Evolutionary conservation across 1,140 invertebrate species (phyloP).

Genomic region (Trinorchestia longiramus): DNA sequence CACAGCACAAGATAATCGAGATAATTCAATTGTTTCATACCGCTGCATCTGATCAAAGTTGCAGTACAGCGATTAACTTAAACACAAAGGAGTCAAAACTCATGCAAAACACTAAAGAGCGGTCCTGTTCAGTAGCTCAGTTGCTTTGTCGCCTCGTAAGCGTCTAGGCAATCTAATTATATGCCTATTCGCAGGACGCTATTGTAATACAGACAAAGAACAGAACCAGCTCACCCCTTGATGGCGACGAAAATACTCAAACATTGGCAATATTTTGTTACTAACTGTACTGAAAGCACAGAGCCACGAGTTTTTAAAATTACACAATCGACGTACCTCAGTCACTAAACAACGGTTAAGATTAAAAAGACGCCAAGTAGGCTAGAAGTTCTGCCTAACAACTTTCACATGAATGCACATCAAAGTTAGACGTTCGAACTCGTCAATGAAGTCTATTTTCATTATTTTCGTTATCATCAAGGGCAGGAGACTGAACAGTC

Average conservation of each 20-base stretch:
- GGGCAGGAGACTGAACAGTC: not conserved
- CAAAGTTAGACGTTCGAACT: not conserved
- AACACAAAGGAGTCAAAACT: slow-evolving; percentile 26
- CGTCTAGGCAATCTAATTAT: not conserved
- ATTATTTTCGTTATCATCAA: not conserved
- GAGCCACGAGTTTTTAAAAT: not conserved
- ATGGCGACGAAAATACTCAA: not conserved
- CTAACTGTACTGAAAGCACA: not conserved
- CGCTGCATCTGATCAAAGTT: slow-evolving; percentile 51
- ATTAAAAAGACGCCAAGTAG: not conserved
- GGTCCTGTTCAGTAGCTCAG: not conserved
- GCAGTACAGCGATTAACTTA: slow-evolving; percentile 47
- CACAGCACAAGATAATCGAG: not conserved
- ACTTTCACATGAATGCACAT: not conserved
- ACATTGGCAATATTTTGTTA: not conserved
- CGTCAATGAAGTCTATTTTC: not conserved
- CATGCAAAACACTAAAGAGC: slow-evolving; percentile 26
- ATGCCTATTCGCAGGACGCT: not conserved
- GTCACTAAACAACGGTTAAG: too few relatives aligned
- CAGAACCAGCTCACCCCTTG: not conserved
- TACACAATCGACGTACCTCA: not conserved
- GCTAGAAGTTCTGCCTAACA: not conserved
- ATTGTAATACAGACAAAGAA: not conserved
- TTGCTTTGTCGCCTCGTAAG: not conserved
- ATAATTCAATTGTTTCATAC: slow-evolving; percentile 47